phyloP scores from a whole-genome alignment of 2,888 invertebrate species.

The Orthosia gothica region DNA sequence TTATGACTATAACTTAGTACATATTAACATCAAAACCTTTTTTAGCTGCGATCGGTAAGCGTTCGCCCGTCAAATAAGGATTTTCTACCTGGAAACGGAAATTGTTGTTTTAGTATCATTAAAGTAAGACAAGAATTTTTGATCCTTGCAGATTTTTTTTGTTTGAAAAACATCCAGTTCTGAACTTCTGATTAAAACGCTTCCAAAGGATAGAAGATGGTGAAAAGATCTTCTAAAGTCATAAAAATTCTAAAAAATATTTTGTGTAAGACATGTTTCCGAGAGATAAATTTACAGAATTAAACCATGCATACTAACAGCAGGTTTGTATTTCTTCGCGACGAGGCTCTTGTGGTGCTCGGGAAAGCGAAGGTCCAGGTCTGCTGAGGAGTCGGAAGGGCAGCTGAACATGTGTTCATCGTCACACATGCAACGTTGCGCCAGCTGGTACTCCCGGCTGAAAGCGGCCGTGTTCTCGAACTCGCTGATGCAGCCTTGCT shows the following conservation, averaged over 20 bases:
- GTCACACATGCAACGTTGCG: conserved; percentile 99
- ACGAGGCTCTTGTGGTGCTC: conserved; percentile 94
- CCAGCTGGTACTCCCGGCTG: conserved; percentile 97
- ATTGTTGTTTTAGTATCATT: conserved; percentile 47
- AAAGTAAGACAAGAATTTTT: conserved; percentile 15
- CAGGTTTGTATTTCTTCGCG: conserved; percentile 94
- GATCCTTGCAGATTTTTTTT: conserved; percentile 13
- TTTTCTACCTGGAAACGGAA: conserved; percentile 93
- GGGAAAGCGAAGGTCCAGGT: conserved; percentile 93
- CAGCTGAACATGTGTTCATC: conserved; percentile 99
- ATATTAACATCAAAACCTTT: conserved; percentile 95
- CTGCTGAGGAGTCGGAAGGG: conserved; percentile 90
- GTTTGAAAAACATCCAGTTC: conserved; percentile 7
- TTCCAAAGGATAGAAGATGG: conserved; percentile 41
- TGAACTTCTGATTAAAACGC: conserved; percentile 27
- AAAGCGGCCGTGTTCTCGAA: conserved; percentile 99
- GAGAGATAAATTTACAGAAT: conserved; percentile 40
- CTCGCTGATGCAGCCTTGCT: conserved; percentile 97
- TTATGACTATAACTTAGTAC: conserved; percentile 75
- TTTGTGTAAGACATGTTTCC: conserved; percentile 37
- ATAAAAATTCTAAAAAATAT: conserved; percentile 54
- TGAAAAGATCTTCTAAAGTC: conserved; percentile 26
- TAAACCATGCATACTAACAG: conserved; percentile 78
- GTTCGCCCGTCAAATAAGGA: conserved; percentile 96
- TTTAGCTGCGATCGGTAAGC: conserved; percentile 97